These are phyloP conservation scores for Scotopteryx bipunctaria DNA, from an alignment of 2,888 invertebrate genomes.

Conservation along the genomic window DNA sequence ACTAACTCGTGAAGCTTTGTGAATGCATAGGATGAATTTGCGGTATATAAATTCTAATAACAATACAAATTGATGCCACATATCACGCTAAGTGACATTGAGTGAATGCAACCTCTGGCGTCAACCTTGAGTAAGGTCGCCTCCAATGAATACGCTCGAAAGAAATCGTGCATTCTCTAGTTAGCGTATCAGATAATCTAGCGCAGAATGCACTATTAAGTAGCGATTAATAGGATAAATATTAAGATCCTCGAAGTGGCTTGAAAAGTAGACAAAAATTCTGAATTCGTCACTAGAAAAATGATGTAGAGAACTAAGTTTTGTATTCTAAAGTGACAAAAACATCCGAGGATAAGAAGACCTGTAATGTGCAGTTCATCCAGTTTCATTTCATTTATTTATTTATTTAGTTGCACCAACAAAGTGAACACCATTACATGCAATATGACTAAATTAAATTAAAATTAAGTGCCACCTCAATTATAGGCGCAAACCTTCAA, in stretches of 20 bases:
- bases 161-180: conserved; percentile 22
- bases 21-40: background rate
- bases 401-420: too few relatives aligned
- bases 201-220: conserved; percentile 5
- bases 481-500: too few relatives aligned
- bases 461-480: too few relatives aligned
- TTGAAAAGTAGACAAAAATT: background rate
- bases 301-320: background rate
- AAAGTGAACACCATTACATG: too few relatives aligned
- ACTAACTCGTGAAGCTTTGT: too few relatives aligned
- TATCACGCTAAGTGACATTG: conserved; percentile 31
- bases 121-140: conserved; percentile 33
- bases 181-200: conserved; percentile 29
- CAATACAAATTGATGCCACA: conserved; percentile 11
- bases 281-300: too few relatives aligned
- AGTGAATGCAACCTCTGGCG: conserved; percentile 26
- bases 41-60: conserved; percentile 5
- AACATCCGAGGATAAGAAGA: too few relatives aligned
- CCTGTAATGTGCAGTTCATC: too few relatives aligned
- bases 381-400: too few relatives aligned
- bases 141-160: conserved; percentile 26
- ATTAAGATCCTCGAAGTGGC: background rate
- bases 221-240: conserved; percentile 8
- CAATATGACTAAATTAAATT: too few relatives aligned
- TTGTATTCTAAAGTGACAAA: too few relatives aligned